These are phyloP conservation scores for Hypomecis atomaria DNA, from an alignment of 2,888 invertebrate species.

Conservation along the genomic window DNA sequence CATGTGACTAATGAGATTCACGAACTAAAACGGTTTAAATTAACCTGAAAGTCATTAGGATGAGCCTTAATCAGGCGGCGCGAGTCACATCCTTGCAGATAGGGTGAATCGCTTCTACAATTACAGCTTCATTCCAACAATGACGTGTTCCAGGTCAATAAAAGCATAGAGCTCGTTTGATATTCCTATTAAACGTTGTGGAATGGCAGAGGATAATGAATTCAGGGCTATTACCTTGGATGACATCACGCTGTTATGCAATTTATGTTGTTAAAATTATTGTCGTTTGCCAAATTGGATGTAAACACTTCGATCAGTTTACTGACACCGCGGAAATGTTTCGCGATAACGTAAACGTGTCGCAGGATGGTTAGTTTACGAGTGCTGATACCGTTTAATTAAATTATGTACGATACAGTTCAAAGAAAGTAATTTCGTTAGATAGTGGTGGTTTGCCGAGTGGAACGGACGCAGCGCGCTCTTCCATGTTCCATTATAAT, in stretches of 20 bases:
- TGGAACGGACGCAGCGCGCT: constrained; percentile 14
- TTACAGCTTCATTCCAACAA: constrained; percentile 49
- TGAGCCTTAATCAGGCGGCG: neutral
- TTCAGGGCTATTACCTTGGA: constrained; percentile 62
- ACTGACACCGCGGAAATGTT: constrained; percentile 41
- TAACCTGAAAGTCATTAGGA: constrained; percentile 40
- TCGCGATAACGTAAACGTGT: constrained; percentile 16
- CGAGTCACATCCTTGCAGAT: constrained; percentile 41
- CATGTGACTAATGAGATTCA: constrained; percentile 79
- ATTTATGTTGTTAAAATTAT: constrained; percentile 61
- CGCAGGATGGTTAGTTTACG: constrained; percentile 9
- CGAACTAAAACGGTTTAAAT: constrained; percentile 56
- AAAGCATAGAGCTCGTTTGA: constrained; percentile 51
- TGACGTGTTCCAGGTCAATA: constrained; percentile 55
- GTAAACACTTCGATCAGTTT: constrained; percentile 63
- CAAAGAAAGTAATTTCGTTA: constrained; percentile 21
- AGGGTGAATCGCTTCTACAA: constrained; percentile 45
- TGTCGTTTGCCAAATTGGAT: constrained; percentile 63
- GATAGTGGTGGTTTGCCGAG: constrained; percentile 19
- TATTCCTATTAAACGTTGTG: constrained; percentile 60
- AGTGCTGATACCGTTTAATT: constrained; percentile 25
- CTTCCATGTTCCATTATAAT: constrained; percentile 30
- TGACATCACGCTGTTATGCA: constrained; percentile 67
- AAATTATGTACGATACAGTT: constrained; percentile 21
- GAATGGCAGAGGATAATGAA: constrained; percentile 61